Conservation (phyloP, 1,140 invertebrate species). For the Cydia amplana region DNA sequence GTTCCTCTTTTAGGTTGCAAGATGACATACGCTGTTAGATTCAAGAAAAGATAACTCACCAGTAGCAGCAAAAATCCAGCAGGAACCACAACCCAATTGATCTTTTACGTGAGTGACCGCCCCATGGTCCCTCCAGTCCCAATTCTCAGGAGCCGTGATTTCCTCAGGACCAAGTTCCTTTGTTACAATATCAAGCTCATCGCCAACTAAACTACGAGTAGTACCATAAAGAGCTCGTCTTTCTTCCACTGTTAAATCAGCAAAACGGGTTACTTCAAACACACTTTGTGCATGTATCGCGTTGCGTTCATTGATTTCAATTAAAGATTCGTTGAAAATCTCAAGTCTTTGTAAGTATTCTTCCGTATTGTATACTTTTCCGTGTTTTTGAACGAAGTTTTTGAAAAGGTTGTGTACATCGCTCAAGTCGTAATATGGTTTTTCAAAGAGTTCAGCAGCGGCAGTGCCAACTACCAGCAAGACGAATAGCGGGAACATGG, state of each 20-base stretch:
- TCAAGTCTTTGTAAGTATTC: not conserved
- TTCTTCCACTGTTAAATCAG: not conserved
- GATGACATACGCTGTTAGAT: too few relatives aligned
- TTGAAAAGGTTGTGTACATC: not conserved
- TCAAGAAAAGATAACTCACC: not conserved
- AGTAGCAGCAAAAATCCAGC: constrained; percentile 8
- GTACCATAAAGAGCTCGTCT: not conserved
- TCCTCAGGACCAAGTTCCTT: not conserved
- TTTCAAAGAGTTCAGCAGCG: not conserved
- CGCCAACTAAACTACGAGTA: too few relatives aligned
- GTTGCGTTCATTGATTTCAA: not conserved
- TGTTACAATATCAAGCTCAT: not conserved
- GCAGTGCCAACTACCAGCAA: not conserved
- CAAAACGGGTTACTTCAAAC: not conserved
- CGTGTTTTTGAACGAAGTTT: not conserved
- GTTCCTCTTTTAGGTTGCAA: too few relatives aligned
- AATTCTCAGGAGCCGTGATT: not conserved
- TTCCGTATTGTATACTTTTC: not conserved
- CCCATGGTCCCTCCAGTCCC: not conserved
- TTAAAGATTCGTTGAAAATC: not conserved
- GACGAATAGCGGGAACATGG: not conserved
- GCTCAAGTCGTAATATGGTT: constrained; percentile 9
- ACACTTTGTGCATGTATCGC: not conserved
- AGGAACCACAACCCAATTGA: not conserved
- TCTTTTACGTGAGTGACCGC: not conserved